Evolutionary conservation across 2,888 invertebrate genomes (phyloP).

Genomic region (Leuctra nigra): DNA sequence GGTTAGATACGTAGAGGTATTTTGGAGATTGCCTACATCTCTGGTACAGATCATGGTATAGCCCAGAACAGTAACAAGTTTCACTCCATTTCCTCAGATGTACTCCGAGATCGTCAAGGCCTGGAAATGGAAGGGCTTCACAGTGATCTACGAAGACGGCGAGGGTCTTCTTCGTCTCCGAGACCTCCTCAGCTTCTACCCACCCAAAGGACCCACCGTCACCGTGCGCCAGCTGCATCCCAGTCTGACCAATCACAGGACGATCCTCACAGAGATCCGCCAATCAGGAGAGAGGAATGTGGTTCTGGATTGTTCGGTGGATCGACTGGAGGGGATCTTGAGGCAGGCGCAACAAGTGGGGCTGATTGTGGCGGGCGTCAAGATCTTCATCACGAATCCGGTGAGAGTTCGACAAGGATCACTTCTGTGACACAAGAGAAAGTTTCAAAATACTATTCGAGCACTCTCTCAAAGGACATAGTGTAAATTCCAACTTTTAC

Average conservation of each 20-base stretch:
- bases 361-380: constrained; percentile 70
- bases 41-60: too few relatives aligned
- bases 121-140: constrained; percentile 50
- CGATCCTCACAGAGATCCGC: constrained; percentile 63
- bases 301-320: constrained; percentile 63
- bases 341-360: constrained; percentile 74
- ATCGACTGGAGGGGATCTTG: constrained; percentile 58
- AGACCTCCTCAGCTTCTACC: constrained; percentile 46
- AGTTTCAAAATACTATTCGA: too few relatives aligned
- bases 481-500: too few relatives aligned
- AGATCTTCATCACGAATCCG: constrained; percentile 68
- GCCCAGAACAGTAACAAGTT: too few relatives aligned
- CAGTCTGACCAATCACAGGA: constrained; percentile 44
- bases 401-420: too few relatives aligned
- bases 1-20: too few relatives aligned
- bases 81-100: too few relatives aligned
- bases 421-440: too few relatives aligned
- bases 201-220: constrained; percentile 39
- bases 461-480: too few relatives aligned
- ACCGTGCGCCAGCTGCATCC: constrained; percentile 43
- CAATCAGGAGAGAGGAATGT: constrained; percentile 61
- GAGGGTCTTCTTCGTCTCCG: constrained; percentile 49
- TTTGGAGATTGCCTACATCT: too few relatives aligned
- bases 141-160: constrained; percentile 52
- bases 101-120: constrained; percentile 41